Evolutionary conservation across 2,113 vertebrate species (phyloP).

Genomic region (Catagonus wagneri): DNA sequence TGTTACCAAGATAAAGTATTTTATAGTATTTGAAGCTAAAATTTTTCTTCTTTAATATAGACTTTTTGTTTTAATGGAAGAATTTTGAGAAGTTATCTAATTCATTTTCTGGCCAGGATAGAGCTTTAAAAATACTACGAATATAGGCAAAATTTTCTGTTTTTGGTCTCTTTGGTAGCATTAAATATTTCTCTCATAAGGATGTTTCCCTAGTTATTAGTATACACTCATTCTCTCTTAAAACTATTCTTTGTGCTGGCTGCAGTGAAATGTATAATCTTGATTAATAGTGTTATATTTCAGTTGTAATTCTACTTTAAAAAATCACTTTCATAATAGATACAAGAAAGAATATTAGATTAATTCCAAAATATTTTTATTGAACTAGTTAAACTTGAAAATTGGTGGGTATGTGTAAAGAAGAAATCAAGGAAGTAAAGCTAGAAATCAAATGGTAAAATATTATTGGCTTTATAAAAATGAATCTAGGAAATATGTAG

Average conservation of each 20-base stretch:
- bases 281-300: background rate
- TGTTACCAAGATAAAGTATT: background rate
- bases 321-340: background rate
- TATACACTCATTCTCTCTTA: conserved; percentile 21
- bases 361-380: conserved; percentile 43
- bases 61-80: background rate
- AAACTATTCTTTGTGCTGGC: conserved; percentile 20
- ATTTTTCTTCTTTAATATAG: background rate
- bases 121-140: background rate
- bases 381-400: conserved; percentile 42
- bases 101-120: conserved; percentile 27
- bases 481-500: background rate
- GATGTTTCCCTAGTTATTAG: conserved; percentile 16
- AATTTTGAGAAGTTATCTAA: conserved; percentile 48
- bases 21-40: background rate
- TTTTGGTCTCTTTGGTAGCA: background rate
- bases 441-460: conserved; percentile 36
- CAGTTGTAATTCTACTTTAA: background rate
- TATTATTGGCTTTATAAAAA: conserved; percentile 24
- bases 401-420: background rate
- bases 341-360: background rate
- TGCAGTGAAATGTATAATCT: background rate
- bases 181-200: background rate
- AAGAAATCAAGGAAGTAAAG: background rate
- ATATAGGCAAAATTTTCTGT: background rate